A percentile compares a stretch with the other conserved stretches of the same genome.
phyloP scores from a whole-genome alignment of 2,113 vertebrate species.

The Columbina picui region DNA sequence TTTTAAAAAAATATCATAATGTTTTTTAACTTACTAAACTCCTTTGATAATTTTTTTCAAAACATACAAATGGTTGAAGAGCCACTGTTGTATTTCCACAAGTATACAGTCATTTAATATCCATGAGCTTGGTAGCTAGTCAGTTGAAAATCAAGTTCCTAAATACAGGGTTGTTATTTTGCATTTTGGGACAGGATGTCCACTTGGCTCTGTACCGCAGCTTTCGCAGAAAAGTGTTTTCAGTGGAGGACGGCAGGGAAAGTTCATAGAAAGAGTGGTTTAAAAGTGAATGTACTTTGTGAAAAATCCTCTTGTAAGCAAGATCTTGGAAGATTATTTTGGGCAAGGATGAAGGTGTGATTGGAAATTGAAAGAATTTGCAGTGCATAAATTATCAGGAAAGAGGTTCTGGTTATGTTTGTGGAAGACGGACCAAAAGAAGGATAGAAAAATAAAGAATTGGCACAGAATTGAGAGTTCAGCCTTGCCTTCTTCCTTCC shows the following conservation, averaged over 20 bases:
- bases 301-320: slow-evolving; percentile 42
- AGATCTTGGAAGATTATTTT: slow-evolving; percentile 57
- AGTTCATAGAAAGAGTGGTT: slow-evolving; percentile 1
- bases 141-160: background rate
- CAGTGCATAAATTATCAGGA: slow-evolving; percentile 57
- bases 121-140: background rate
- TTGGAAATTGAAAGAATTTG: slow-evolving; percentile 58
- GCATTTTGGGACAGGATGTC: slow-evolving; percentile 6
- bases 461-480: background rate
- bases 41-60: background rate
- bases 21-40: slow-evolving; percentile 14
- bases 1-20: background rate
- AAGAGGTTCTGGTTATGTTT: slow-evolving; percentile 38
- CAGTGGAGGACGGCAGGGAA: background rate
- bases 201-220: slow-evolving; percentile 10
- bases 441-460: background rate
- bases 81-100: background rate
- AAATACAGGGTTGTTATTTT: background rate
- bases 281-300: background rate
- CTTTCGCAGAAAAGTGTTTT: background rate
- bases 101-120: background rate
- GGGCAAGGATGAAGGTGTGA: slow-evolving; percentile 55
- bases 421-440: slow-evolving; percentile 13
- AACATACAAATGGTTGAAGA: background rate
- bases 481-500: background rate